phyloP scores from a whole-genome alignment of 2,797 vertebrate genomes.

The Diceros bicornis region DNA sequence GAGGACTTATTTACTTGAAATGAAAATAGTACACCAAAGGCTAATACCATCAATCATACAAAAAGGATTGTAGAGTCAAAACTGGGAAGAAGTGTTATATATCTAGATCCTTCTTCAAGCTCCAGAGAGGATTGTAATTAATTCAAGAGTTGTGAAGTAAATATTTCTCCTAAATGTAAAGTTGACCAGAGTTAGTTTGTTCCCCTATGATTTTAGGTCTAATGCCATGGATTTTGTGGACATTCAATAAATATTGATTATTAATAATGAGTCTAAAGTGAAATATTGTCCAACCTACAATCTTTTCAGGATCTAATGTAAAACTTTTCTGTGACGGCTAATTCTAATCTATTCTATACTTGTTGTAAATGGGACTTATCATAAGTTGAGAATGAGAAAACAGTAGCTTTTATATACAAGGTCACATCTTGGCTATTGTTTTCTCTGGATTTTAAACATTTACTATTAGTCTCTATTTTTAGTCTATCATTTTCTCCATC shows the following conservation, averaged over 20 bases:
- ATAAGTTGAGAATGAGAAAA: conserved; percentile 22
- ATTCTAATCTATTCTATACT: conserved; percentile 17
- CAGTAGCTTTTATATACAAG: conserved; percentile 5
- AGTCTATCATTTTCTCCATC: neutral
- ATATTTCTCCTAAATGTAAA: neutral
- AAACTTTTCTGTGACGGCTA: conserved; percentile 17
- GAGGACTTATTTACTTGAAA: conserved; percentile 10
- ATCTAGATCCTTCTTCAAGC: conserved; percentile 14
- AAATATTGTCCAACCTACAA: neutral
- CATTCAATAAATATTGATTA: conserved; percentile 34
- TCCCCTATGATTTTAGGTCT: neutral
- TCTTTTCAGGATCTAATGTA: neutral
- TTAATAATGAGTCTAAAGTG: conserved; percentile 22
- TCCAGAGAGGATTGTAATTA: conserved; percentile 20
- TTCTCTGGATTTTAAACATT: conserved; percentile 64
- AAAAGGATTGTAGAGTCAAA: conserved; percentile 25
- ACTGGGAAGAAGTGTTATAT: neutral
- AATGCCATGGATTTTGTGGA: neutral
- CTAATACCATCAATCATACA: neutral
- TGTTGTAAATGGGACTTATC: neutral
- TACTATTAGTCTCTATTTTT: conserved; percentile 36
- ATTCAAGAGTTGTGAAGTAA: conserved; percentile 28
- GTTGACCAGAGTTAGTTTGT: neutral
- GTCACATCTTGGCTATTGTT: neutral
- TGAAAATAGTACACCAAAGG: conserved; percentile 41